Evolutionary conservation across 1,140 invertebrate genomes (phyloP), one percentile per base, ranked within the genome.

Genomic region (Caenorhabditis latens): DNA sequence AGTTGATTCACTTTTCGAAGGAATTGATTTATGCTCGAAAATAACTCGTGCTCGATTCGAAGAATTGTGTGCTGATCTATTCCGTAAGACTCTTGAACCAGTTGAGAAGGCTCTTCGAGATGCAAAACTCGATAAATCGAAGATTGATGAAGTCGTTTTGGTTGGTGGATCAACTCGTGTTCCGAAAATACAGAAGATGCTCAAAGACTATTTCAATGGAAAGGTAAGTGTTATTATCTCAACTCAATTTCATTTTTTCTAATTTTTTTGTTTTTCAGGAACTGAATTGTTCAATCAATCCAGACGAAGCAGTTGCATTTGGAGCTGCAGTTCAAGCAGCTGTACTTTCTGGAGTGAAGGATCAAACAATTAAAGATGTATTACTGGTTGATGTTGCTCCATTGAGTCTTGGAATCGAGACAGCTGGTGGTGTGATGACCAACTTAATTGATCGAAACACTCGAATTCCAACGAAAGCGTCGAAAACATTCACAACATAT

Each of bases 381-480:
- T 91, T 96, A 2, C 92, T 96, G 11, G 95, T 95, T 0, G 95
- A 95, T 88, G 95, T 95, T 0, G 94, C 95, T 4, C 95, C 95
- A 94, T 93, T 99, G 89, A 98, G 97, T 14, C 94, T 99, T 91
- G 97, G 97, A 95, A 98, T 98, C 91, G 97, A 98, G 93, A 98
- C 97, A n/a, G 97, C 96, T 89, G 97, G 97, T 83, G 97, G 97
- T 92, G 96, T 95, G 0, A 95, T 95, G 95, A 95, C 95, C 0
- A 94, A 94, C 42, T 93, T 95, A 40, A 94, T 95, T 50, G 93
- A 94, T 86, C 91, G 95, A 14, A 95, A 95, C 93, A 94, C 95
- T 0, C 94, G 94, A 32, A 95, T 95, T 88, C 95, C 95, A 0
- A 95, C 94, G 71, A 95, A 95, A 88, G 94, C 95, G 87, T 94